Conservation (phyloP, 2,797 vertebrate genomes). For the Pelochelys cantorii region DNA sequence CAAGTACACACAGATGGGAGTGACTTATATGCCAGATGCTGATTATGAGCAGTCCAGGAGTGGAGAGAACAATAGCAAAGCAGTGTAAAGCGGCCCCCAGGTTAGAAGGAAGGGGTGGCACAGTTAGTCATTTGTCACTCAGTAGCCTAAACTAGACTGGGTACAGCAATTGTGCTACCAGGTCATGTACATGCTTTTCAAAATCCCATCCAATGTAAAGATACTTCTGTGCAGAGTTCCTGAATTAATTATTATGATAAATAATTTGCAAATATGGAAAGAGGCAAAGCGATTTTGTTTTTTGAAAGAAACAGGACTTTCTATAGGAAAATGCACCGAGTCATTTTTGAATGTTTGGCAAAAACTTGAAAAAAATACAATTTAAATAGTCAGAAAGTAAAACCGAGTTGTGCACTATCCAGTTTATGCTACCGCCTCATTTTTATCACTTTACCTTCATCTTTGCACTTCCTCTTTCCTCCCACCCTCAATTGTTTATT, state of each 20-base stretch:
- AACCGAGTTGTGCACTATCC: not conserved
- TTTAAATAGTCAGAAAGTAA: not conserved
- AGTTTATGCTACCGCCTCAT: not conserved
- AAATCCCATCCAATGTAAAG: not conserved
- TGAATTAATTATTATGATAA: not conserved
- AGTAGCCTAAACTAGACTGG: not conserved
- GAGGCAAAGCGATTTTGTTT: not conserved
- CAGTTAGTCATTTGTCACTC: not conserved
- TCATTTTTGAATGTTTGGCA: not conserved
- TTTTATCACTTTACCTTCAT: not conserved
- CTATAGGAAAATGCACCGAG: not conserved
- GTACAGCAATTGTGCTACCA: not conserved
- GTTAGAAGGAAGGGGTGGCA: not conserved
- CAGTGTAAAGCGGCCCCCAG: not conserved
- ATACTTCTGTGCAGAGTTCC: not conserved
- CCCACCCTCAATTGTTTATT: not conserved
- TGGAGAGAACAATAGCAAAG: not conserved
- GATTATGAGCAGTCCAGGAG: not conserved
- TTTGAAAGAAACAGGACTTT: not conserved
- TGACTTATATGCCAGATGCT: not conserved
- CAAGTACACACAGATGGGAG: not conserved
- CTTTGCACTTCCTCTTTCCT: not conserved
- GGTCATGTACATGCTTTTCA: not conserved
- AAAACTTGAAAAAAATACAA: not conserved
- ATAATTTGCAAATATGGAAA: not conserved